Percentiles rank a stretch among this genome's conserved stretches.
Conservation (phyloP, 1,140 invertebrate genomes). For the Ceratosolen fusciceps region DNA sequence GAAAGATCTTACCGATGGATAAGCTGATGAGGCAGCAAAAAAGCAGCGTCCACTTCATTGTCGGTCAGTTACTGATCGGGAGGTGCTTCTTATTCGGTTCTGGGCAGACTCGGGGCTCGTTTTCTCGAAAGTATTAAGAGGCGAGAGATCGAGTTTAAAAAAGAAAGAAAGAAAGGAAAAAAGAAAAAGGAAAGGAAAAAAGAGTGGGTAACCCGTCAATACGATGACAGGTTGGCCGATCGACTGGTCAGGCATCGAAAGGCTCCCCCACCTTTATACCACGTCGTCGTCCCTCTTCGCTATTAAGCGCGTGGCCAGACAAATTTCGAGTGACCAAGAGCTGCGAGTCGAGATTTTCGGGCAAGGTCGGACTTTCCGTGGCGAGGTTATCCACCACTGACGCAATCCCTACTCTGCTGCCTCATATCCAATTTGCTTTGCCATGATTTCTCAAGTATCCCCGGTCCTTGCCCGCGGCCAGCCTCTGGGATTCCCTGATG, state of each 20-base stretch:
- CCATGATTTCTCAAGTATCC: no score
- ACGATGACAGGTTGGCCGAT: slow-evolving; percentile 4
- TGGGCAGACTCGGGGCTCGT: not conserved
- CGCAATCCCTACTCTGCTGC: slow-evolving; percentile 15
- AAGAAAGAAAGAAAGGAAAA: no score
- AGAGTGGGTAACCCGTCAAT: not conserved
- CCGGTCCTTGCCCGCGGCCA: not conserved
- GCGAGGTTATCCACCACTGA: slow-evolving; percentile 27
- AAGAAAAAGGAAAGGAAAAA: not conserved
- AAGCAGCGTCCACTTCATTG: not conserved
- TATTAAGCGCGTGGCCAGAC: slow-evolving; percentile 11
- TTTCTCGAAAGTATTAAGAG: no score
- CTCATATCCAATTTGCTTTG: not conserved
- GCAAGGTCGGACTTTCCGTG: slow-evolving; percentile 27
- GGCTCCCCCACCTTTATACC: slow-evolving; percentile 30
- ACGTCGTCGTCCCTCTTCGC: not conserved
- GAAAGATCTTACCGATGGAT: slow-evolving; percentile 13
- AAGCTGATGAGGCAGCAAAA: slow-evolving; percentile 17
- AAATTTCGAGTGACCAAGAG: slow-evolving; percentile 16
- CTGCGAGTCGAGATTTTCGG: slow-evolving; percentile 39
- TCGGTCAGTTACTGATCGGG: no score
- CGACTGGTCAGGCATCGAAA: slow-evolving; percentile 13
- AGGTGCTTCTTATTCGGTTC: not conserved
- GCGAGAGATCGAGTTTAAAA: no score
- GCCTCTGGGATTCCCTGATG: not conserved